Percentiles rank a stretch among this genome's conserved stretches.
phyloP scores from a whole-genome alignment of 2,888 invertebrate species.

The Tachystola acroxantha region DNA sequence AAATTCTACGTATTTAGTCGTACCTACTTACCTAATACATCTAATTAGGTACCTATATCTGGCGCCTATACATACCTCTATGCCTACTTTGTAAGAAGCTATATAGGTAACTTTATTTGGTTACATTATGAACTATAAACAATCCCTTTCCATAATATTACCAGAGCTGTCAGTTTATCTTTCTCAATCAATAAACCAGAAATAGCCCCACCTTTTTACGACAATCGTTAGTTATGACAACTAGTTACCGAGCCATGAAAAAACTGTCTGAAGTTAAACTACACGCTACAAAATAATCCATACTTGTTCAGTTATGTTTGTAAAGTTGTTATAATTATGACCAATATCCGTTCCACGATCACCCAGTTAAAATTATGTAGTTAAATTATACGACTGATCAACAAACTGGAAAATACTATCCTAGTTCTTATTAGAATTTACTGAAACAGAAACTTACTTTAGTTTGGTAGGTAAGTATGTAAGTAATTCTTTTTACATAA shows the following conservation, averaged over 20 bases:
- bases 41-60: no score
- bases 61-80: no score
- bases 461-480: no score
- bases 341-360: conserved; percentile 32
- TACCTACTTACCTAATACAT: no score
- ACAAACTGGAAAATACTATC: conserved; percentile 3
- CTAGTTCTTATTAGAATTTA: conserved; percentile 1
- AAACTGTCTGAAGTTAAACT: background rate
- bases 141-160: conserved; percentile 24
- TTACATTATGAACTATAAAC: no score
- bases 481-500: no score
- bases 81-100: no score
- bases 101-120: no score
- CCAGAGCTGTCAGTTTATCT: conserved; percentile 35
- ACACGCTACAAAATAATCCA: conserved; percentile 13
- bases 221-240: conserved; percentile 34
- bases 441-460: no score
- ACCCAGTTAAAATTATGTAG: conserved; percentile 16
- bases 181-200: conserved; percentile 54
- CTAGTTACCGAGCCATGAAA: conserved; percentile 19
- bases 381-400: conserved; percentile 12
- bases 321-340: conserved; percentile 25
- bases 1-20: no score
- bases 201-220: conserved; percentile 43
- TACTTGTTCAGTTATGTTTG: conserved; percentile 21